phyloP scores from a whole-genome alignment of 2,888 invertebrate genomes.

The Eurytoma adleriae region DNA sequence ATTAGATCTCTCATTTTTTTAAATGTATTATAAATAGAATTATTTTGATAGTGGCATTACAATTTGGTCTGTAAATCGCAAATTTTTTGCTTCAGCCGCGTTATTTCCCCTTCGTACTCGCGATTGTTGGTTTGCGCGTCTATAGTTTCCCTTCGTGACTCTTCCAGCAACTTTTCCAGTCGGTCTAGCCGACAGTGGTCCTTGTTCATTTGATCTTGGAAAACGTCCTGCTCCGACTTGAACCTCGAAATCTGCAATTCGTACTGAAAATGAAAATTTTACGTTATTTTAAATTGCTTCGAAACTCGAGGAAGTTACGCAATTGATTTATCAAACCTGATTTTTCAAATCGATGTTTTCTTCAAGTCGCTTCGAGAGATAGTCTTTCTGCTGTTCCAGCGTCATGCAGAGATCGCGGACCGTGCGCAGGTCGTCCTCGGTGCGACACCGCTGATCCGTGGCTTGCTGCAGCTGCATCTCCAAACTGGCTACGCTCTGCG shows the following conservation, averaged over 20 bases:
- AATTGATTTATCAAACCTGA: conserved; percentile 68
- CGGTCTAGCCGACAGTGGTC: conserved; percentile 77
- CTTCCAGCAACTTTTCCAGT: conserved; percentile 79
- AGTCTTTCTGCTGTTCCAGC: conserved; percentile 83
- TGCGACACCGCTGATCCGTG: conserved; percentile 78
- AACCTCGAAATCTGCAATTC: conserved; percentile 77
- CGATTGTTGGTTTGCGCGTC: conserved; percentile 81
- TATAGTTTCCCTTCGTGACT: conserved; percentile 80
- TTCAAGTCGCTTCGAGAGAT: conserved; percentile 78
- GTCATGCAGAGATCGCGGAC: conserved; percentile 80
- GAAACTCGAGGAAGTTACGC: not conserved
- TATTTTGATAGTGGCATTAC: conserved; percentile 72
- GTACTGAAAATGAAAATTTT: conserved; percentile 73
- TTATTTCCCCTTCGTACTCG: conserved; percentile 82
- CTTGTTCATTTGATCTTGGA: conserved; percentile 75
- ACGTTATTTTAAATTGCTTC: not conserved
- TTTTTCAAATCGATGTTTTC: conserved; percentile 76
- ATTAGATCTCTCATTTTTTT: too few species aligned
- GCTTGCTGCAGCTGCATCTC: conserved; percentile 82
- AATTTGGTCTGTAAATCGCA: conserved; percentile 77
- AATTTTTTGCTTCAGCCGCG: conserved; percentile 79
- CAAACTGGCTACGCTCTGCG: conserved; percentile 78
- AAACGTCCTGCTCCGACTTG: conserved; percentile 74
- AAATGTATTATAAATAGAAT: not conserved
- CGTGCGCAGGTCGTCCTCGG: conserved; percentile 81